Conservation (phyloP, 2,888 invertebrate genomes). For the Rosalia funebris region DNA sequence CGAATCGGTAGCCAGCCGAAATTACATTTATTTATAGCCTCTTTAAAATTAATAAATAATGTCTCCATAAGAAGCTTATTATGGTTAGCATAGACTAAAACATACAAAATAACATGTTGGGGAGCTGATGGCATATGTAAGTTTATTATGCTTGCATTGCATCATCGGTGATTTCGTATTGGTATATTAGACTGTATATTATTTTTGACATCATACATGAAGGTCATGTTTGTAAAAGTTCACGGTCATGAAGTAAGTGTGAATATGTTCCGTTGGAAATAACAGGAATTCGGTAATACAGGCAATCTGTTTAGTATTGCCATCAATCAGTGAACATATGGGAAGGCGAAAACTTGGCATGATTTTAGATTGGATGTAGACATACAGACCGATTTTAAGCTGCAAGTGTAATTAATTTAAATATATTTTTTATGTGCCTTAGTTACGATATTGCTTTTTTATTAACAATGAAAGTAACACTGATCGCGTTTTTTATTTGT, state of each 20-base stretch:
- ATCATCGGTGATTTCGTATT: conserved; percentile 1
- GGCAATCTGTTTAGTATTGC: no score
- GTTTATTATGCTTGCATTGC: conserved; percentile 10
- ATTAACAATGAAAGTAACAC: no score
- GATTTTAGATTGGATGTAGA: no score
- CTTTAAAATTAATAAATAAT: conserved; percentile 17
- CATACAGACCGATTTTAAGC: no score
- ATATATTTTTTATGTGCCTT: no score
- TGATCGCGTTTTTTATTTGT: no score
- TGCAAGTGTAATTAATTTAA: no score
- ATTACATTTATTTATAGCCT: conserved; percentile 17
- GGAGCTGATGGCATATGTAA: conserved; percentile 2
- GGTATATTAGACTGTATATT: conserved; percentile 14
- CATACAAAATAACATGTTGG: not conserved
- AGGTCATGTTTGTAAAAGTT: conserved; percentile 12
- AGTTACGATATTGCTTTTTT: no score
- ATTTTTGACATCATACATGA: conserved; percentile 8
- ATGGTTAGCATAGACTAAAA: conserved; percentile 3
- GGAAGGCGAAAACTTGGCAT: no score
- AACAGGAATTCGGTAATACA: no score
- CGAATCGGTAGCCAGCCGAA: not conserved
- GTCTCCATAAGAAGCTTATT: conserved; percentile 10
- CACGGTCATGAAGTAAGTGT: conserved; percentile 13
- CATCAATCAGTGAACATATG: no score
- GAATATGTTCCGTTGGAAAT: no score